These are phyloP conservation scores for Pyxicephalus adspersus DNA, from an alignment of 2,113 vertebrate genomes.

Conservation along the genomic window DNA sequence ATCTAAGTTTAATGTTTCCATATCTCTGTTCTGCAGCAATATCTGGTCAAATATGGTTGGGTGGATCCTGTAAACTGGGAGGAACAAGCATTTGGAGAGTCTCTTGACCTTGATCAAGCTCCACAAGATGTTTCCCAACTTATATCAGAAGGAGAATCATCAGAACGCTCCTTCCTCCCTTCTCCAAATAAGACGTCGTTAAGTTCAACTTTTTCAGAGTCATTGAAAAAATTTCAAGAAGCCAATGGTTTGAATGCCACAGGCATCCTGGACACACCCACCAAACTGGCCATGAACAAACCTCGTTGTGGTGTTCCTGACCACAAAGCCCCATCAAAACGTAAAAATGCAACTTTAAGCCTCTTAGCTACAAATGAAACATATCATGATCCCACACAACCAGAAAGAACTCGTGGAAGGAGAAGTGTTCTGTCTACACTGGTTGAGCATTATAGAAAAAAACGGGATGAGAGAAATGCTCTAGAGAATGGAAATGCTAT, in stretches of 20 bases:
- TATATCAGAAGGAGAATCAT: constrained; percentile 50
- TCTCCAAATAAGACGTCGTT: neutral
- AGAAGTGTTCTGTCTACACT: constrained; percentile 50
- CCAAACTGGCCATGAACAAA: constrained; percentile 55
- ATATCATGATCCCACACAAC: neutral
- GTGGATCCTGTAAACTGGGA: constrained; percentile 54
- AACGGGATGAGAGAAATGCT: constrained; percentile 25
- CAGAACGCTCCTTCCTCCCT: neutral
- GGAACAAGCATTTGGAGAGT: constrained; percentile 37
- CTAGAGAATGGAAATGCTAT: constrained; percentile 7
- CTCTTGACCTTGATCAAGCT: constrained; percentile 42
- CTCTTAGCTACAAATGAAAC: neutral
- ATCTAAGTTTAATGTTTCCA: neutral
- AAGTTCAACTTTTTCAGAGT: constrained; percentile 32
- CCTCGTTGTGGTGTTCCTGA: constrained; percentile 60
- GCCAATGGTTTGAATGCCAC: constrained; percentile 55
- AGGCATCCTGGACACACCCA: constrained; percentile 52
- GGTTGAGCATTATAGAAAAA: constrained; percentile 45
- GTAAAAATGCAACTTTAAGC: constrained; percentile 36
- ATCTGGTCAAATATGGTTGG: constrained; percentile 55
- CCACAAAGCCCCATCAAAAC: constrained; percentile 20
- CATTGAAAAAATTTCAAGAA: constrained; percentile 57
- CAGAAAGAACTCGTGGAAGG: neutral
- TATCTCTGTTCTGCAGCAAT: constrained; percentile 37
- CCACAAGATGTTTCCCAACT: constrained; percentile 51